Evolutionary conservation across 1,140 invertebrate species (phyloP).

Genomic region (Drosophila sucinea): DNA sequence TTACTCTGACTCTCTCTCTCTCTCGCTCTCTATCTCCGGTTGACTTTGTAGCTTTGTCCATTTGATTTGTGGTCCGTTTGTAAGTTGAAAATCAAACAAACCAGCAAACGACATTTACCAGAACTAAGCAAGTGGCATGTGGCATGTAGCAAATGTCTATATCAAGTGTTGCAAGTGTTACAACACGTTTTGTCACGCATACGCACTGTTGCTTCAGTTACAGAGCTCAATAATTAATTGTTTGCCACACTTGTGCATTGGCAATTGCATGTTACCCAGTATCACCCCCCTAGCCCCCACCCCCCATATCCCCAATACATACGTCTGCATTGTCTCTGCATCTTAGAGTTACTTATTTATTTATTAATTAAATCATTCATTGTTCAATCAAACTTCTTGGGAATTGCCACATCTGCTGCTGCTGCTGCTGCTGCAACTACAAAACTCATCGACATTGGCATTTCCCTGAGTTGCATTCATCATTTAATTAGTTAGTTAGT

Average conservation of each 20-base stretch:
- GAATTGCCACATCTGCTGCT: conserved; percentile 50
- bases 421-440: conserved; percentile 25
- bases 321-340: not conserved
- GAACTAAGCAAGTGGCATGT: conserved; percentile 25
- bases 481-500: conserved; percentile 67
- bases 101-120: conserved; percentile 32
- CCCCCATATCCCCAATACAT: not conserved
- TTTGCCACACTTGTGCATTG: conserved; percentile 70
- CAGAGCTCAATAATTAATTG: conserved; percentile 72
- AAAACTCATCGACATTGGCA: conserved; percentile 31
- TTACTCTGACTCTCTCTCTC: conserved; percentile 15
- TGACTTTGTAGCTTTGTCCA: conserved; percentile 51
- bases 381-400: conserved; percentile 70
- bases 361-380: conserved; percentile 79
- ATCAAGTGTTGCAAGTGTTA: conserved; percentile 42
- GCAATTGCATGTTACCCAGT: conserved; percentile 44
- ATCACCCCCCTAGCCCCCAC: not conserved
- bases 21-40: conserved; percentile 2
- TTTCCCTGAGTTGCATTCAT: conserved; percentile 62
- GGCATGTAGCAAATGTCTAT: conserved; percentile 15
- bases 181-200: conserved; percentile 55
- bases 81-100: conserved; percentile 48
- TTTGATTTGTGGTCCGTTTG: conserved; percentile 58
- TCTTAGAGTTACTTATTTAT: conserved; percentile 58
- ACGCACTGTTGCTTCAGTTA: conserved; percentile 48